Percentiles rank a stretch among this genome's conserved stretches.
These are phyloP conservation scores for Drosophila asahinai DNA, from an alignment of 1,140 invertebrate genomes.

Conservation along the genomic window DNA sequence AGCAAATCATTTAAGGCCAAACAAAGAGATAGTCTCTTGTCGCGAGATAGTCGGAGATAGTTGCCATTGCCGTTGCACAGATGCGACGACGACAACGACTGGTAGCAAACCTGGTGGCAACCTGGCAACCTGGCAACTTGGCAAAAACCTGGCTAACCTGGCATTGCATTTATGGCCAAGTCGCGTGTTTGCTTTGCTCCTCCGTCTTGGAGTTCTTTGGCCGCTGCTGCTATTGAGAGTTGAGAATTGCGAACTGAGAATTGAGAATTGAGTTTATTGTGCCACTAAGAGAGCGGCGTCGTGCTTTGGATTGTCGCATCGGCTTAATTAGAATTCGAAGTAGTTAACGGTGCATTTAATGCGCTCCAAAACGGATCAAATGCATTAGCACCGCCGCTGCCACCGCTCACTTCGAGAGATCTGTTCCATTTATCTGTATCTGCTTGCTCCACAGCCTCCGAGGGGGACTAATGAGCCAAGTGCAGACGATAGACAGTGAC, in stretches of 20 bases:
- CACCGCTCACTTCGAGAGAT: conserved; percentile 25
- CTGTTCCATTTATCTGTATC: conserved; percentile 42
- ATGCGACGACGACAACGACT: conserved; percentile 13
- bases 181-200: conserved; percentile 67
- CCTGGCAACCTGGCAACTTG: conserved; percentile 28
- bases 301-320: conserved; percentile 75
- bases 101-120: conserved; percentile 30
- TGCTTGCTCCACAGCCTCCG: neutral
- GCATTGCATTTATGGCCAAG: conserved; percentile 78
- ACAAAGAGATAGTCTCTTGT: conserved; percentile 34
- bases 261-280: conserved; percentile 79
- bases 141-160: conserved; percentile 53
- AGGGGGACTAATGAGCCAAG: conserved; percentile 30
- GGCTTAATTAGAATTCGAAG: conserved; percentile 82
- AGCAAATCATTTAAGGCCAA: conserved; percentile 69
- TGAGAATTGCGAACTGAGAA: conserved; percentile 26
- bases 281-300: conserved; percentile 64
- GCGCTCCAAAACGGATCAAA: conserved; percentile 73
- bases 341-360: conserved; percentile 82
- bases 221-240: conserved; percentile 26
- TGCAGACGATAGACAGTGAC: conserved; percentile 9
- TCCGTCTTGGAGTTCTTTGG: conserved; percentile 10
- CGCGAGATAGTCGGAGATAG: conserved; percentile 7
- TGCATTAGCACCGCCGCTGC: conserved; percentile 64
- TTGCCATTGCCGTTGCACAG: conserved; percentile 7